Conservation (phyloP, 2,113 vertebrate genomes). For the Hystrix brachyura region DNA sequence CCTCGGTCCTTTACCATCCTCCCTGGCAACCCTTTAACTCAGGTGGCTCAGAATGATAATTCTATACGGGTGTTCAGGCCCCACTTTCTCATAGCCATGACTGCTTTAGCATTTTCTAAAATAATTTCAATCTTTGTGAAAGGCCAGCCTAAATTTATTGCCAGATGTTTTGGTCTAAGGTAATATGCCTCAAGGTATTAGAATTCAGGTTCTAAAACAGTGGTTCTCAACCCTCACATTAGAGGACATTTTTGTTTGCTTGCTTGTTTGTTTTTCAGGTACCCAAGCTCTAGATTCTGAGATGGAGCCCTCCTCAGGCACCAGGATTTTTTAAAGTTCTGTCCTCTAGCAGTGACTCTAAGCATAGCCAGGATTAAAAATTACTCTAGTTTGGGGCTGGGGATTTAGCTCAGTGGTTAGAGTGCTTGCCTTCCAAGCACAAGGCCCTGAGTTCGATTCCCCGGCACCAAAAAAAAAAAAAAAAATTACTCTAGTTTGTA, state of each 20-base stretch:
- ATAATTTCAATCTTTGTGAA: not conserved
- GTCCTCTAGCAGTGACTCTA: not conserved
- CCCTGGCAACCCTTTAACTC: not conserved
- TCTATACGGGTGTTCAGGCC: too few species aligned
- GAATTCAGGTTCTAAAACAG: not conserved
- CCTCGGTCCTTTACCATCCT: not conserved
- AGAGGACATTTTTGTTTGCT: not conserved
- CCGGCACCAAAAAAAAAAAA: too few species aligned
- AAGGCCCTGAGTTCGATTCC: too few species aligned
- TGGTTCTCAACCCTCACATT: not conserved
- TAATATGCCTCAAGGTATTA: not conserved
- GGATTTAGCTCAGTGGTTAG: too few species aligned
- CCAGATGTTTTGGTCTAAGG: not conserved
- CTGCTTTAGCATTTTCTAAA: not conserved
- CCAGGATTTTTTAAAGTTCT: not conserved
- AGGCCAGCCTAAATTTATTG: not conserved
- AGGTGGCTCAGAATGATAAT: not conserved
- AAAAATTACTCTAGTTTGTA: not conserved
- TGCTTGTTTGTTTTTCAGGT: not conserved
- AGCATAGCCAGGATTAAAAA: not conserved
- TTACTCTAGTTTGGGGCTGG: not conserved
- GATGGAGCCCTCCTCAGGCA: not conserved
- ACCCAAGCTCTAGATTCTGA: not conserved
- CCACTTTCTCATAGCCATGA: not conserved
- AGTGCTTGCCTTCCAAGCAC: too few species aligned